A percentile compares a stretch with the other conserved stretches of the same genome.
phyloP scores from a whole-genome alignment of 2,113 vertebrate species.

The Megatriorchis doriae region DNA sequence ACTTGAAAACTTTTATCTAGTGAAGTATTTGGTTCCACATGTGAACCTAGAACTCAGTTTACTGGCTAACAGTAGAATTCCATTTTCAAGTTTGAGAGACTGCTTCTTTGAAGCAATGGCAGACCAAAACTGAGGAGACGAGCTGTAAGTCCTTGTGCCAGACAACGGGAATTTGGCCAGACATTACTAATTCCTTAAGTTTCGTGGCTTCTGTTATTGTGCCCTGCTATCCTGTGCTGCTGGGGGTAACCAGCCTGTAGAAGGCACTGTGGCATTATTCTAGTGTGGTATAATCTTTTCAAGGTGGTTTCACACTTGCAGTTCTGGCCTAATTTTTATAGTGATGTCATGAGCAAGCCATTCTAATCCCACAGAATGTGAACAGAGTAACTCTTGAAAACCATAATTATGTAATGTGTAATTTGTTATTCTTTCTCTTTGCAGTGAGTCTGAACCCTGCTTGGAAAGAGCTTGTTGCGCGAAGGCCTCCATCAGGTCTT shows the following conservation, averaged over 20 bases:
- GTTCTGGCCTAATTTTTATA: not conserved
- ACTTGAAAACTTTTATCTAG: not conserved
- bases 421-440: not conserved
- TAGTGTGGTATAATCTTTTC: not conserved
- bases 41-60: not conserved
- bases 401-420: not conserved
- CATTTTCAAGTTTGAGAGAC: not conserved
- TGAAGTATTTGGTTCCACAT: not conserved
- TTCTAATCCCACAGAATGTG: not conserved
- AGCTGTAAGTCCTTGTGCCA: not conserved
- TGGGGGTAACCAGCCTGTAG: not conserved
- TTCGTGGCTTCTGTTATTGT: not conserved
- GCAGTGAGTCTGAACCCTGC: constrained; percentile 97
- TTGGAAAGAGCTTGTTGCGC: constrained; percentile 91
- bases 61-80: not conserved
- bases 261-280: not conserved
- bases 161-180: not conserved
- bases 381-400: not conserved
- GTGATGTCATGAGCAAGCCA: not conserved
- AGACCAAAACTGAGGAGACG: not conserved
- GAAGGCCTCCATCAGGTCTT: constrained; percentile 89
- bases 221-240: not conserved
- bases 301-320: not conserved
- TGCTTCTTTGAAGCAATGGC: not conserved
- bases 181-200: not conserved